Evolutionary conservation across 2,113 vertebrate genomes (phyloP), one percentile per base, ranked within the genome.

Genomic region (Plotosus lineatus): DNA sequence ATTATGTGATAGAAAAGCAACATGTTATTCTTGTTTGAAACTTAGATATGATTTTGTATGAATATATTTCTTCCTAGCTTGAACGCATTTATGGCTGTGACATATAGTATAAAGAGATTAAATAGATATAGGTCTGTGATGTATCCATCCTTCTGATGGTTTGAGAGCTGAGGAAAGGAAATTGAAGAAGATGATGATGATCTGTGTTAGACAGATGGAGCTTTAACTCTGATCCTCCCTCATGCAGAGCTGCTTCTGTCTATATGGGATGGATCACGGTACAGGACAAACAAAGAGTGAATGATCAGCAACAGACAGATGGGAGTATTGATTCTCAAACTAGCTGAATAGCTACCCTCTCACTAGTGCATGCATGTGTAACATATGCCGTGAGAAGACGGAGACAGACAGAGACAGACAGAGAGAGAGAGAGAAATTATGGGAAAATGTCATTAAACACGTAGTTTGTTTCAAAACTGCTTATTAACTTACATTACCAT

Each of bases 251-350:
- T 76, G 73, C 80, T 82, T 82, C 73, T 82, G 80, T 77, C 80
- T 82, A 69, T 82, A 76, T 76, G 21, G 61, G 33, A 77, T 81
- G 61, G 73, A 76, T 77, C 63, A 77, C 31, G 58, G 60, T 81
- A 81, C 75, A 81, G 60, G 44, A 73, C 79, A 81, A 75, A 44
- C 26, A 58, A 80, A 71, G 79, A 79, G 78, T 82, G 80, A 81
- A 69, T 77, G 82, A 79, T 86, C 82, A 83, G 80, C 80, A 83
- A 73, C 9, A 85, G 88, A 83, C 90, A 90, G 88, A 91, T 88
- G 87, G 84, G 81, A 83, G 82, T 69, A 84, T 88, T 84, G 86
- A 85, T 77, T 23, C 74, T 53, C 46, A 80, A 68, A 75, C 65
- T 75, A 80, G 40, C 48, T 51, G 31, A 63, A 72, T 76, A 31